Conservation (phyloP, 2,113 vertebrate species). For the Passer montanus region DNA sequence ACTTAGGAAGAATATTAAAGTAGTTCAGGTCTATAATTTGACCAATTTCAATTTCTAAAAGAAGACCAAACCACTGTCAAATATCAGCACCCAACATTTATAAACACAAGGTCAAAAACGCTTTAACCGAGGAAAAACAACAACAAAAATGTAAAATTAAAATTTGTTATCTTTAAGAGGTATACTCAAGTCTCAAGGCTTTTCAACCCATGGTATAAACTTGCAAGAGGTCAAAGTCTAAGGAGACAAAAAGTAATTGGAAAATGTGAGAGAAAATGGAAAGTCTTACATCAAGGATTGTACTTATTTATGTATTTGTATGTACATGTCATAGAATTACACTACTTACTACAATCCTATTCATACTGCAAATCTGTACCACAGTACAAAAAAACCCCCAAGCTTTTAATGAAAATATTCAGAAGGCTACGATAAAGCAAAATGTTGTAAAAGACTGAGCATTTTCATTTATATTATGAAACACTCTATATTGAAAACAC, state of each 20-base stretch:
- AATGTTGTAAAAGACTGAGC: neutral
- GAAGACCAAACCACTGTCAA: neutral
- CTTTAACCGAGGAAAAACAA: neutral
- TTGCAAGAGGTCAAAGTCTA: neutral
- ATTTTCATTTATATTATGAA: neutral
- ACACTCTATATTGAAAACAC: neutral
- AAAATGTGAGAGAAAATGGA: neutral
- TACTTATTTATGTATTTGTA: neutral
- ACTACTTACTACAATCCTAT: neutral
- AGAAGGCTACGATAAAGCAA: neutral
- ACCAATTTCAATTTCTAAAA: neutral
- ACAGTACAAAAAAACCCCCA: neutral
- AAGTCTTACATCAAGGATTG: neutral
- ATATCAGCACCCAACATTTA: neutral
- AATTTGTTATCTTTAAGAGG: neutral
- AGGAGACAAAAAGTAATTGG: neutral
- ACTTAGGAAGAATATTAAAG: neutral
- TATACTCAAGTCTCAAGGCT: neutral
- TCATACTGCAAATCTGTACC: neutral
- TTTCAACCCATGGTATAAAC: neutral
- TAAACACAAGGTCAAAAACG: neutral
- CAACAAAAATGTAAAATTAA: neutral
- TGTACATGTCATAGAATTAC: accelerated
- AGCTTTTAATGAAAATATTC: neutral
- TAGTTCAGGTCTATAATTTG: neutral